Evolutionary conservation across 2,113 vertebrate species (phyloP).

Genomic region (Sinocyclocheilus rhinocerous): DNA sequence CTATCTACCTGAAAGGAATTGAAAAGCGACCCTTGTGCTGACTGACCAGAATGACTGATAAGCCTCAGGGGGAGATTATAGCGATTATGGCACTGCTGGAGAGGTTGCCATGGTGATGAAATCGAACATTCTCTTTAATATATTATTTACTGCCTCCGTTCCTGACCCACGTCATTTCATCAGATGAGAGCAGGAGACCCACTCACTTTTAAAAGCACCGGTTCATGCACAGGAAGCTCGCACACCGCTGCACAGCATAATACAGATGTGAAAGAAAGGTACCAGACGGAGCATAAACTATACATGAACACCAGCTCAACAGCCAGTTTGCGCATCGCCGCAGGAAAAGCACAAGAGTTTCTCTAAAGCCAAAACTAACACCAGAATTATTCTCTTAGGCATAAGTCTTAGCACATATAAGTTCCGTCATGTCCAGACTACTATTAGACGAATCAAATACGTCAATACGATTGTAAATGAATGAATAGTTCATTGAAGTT

Average conservation of each 20-base stretch:
- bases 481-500: constrained; percentile 17
- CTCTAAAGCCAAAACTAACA: neutral
- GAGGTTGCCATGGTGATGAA: constrained; percentile 87
- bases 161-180: constrained; percentile 81
- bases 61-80: constrained; percentile 72
- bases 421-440: neutral
- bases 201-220: constrained; percentile 62
- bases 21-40: constrained; percentile 76
- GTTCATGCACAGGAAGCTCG: constrained; percentile 45
- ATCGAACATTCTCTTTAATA: constrained; percentile 83
- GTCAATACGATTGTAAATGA: neutral
- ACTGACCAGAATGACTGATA: constrained; percentile 85
- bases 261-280: neutral
- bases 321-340: neutral
- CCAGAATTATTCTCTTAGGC: neutral
- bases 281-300: neutral
- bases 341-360: neutral
- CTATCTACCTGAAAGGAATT: constrained; percentile 74
- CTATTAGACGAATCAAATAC: neutral
- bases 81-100: constrained; percentile 81
- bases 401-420: neutral
- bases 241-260: neutral
- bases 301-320: constrained; percentile 25
- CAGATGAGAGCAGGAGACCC: constrained; percentile 71
- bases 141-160: constrained; percentile 84